Evolutionary conservation across 2,797 vertebrate genomes (phyloP).

Genomic region (Neoniphon sammara): DNA sequence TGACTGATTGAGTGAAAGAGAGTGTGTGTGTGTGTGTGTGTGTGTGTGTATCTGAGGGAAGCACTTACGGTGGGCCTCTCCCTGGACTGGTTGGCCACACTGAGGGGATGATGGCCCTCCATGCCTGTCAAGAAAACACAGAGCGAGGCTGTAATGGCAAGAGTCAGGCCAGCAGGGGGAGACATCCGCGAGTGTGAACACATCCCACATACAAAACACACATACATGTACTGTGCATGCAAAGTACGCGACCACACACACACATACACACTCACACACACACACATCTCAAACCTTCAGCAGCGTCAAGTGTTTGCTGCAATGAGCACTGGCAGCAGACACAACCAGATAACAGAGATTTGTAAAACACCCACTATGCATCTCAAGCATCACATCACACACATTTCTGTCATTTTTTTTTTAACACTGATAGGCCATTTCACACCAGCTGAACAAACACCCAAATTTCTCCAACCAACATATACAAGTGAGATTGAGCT

Average conservation of each 20-base stretch:
- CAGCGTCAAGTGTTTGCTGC: conserved; percentile 1
- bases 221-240: not conserved
- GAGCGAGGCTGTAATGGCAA: conserved; percentile 23
- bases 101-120: conserved; percentile 88
- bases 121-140: conserved; percentile 72
- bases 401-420: conserved; percentile 11
- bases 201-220: conserved; percentile 4
- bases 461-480: conserved; percentile 22
- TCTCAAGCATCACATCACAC: not conserved
- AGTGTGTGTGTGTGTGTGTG: conserved; percentile 5
- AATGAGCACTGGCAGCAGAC: conserved; percentile 8
- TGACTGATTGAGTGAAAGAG: not conserved
- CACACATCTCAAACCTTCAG: conserved; percentile 5
- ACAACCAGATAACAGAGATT: conserved; percentile 5
- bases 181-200: conserved; percentile 39
- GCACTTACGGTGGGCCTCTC: conserved; percentile 90
- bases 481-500: conserved; percentile 1
- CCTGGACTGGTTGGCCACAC: conserved; percentile 90
- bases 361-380: not conserved
- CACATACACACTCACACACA: conserved; percentile 10
- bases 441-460: conserved; percentile 17
- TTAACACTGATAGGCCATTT: not conserved
- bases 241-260: not conserved
- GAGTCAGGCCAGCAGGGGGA: conserved; percentile 37
- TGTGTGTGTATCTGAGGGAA: not conserved